Percentiles rank a stretch among this genome's conserved stretches.
phyloP scores from a whole-genome alignment of 1,140 invertebrate genomes.

The Vanessa tameamea region DNA sequence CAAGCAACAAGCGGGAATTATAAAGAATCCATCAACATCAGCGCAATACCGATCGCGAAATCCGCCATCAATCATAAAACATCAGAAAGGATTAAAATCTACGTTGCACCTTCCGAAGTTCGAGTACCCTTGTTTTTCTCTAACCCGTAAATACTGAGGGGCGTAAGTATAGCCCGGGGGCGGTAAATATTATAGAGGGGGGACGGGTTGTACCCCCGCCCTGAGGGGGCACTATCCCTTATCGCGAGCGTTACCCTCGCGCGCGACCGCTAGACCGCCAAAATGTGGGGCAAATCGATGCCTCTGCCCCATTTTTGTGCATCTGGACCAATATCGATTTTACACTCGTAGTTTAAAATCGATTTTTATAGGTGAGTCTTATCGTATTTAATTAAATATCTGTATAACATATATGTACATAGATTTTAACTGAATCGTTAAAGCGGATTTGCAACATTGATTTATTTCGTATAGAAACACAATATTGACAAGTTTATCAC shows the following conservation, averaged over 20 bases:
- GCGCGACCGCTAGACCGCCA: conserved; percentile 72
- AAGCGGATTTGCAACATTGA: no score
- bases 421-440: no score
- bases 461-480: no score
- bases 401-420: no score
- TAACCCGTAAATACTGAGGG: conserved; percentile 80
- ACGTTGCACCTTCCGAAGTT: conserved; percentile 79
- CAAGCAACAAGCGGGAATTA: conserved; percentile 56
- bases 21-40: conserved; percentile 78
- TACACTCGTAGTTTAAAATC: conserved; percentile 53
- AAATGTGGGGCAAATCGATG: conserved; percentile 80
- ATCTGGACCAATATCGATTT: conserved; percentile 80
- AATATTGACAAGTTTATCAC: no score
- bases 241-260: conserved; percentile 79
- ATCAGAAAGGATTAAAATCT: conserved; percentile 81
- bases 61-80: conserved; percentile 80
- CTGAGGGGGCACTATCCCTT: conserved; percentile 76
- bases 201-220: conserved; percentile 60
- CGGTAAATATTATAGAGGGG: conserved; percentile 79
- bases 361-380: conserved; percentile 38
- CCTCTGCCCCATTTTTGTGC: conserved; percentile 78
- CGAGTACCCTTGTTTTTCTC: conserved; percentile 80
- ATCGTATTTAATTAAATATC: not conserved
- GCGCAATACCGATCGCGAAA: conserved; percentile 74
- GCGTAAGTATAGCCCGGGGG: conserved; percentile 79